A percentile compares a stretch with the other conserved stretches of the same genome.
These are phyloP conservation scores for Rhinella marina DNA, from an alignment of 2,797 vertebrate genomes.

Conservation along the genomic window DNA sequence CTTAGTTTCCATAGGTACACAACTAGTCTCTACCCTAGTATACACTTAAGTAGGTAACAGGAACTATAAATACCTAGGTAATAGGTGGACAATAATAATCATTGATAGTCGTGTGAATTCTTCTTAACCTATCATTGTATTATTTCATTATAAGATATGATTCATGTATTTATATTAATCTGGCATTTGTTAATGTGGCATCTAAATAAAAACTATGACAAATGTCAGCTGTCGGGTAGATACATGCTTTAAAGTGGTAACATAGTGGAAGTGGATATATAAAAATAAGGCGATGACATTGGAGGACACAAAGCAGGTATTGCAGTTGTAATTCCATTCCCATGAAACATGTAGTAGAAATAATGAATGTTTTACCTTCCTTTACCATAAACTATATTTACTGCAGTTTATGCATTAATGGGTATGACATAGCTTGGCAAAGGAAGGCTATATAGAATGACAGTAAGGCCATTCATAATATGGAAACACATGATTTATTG, in stretches of 20 bases:
- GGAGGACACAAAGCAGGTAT: background rate
- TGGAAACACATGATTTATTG: background rate
- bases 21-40: background rate
- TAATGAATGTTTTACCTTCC: background rate
- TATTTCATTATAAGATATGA: background rate
- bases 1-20: conserved; percentile 53
- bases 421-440: background rate
- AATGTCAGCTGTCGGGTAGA: background rate
- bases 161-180: background rate
- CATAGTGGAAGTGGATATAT: background rate
- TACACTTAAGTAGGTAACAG: background rate
- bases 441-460: background rate
- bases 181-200: background rate
- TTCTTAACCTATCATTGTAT: background rate
- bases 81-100: background rate
- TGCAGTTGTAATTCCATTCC: background rate
- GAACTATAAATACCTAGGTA: background rate
- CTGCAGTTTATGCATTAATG: background rate
- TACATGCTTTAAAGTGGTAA: background rate
- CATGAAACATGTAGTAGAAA: background rate
- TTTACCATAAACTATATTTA: background rate
- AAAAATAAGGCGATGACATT: background rate
- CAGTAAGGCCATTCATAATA: background rate
- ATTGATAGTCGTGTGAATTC: background rate
- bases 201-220: background rate